A percentile compares a stretch with the other conserved stretches of the same genome.
These are phyloP conservation scores for Chrysocyon brachyurus DNA, from an alignment of 2,797 vertebrate genomes.

Conservation along the genomic window DNA sequence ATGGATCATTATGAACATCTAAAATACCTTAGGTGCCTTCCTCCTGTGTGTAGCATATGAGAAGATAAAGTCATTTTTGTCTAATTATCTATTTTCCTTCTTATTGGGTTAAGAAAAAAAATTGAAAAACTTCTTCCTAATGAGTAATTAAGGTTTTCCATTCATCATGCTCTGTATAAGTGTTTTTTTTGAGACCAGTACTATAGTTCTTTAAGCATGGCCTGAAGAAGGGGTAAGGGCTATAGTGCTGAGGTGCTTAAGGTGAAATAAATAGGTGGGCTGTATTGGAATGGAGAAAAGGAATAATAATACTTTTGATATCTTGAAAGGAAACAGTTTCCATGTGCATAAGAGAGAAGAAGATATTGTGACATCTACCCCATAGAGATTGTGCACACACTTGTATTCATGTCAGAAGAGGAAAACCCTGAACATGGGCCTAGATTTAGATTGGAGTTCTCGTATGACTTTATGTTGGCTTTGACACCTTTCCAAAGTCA, in stretches of 20 bases:
- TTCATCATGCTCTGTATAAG: not conserved
- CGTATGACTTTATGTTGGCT: not conserved
- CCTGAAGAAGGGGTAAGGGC: not conserved
- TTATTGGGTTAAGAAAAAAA: conserved; percentile 1
- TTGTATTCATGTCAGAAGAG: not conserved
- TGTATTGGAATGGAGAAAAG: not conserved
- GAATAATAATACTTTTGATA: not conserved
- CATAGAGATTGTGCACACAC: no score
- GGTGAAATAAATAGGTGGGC: not conserved
- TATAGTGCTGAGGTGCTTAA: not conserved
- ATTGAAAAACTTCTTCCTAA: not conserved
- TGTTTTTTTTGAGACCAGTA: not conserved
- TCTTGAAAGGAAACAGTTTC: not conserved
- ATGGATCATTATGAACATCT: not conserved
- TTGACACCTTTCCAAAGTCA: not conserved
- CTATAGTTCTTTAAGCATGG: not conserved
- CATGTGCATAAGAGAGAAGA: not conserved
- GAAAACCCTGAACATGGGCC: not conserved
- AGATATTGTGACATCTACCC: not conserved
- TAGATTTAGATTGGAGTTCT: not conserved
- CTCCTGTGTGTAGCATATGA: not conserved
- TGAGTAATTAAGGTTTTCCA: conserved; percentile 26
- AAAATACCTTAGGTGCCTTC: not conserved
- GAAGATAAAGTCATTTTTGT: conserved; percentile 4
- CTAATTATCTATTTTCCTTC: not conserved